phyloP scores from a whole-genome alignment of 2,888 invertebrate species.

The Polydrusus pterygomalis region DNA sequence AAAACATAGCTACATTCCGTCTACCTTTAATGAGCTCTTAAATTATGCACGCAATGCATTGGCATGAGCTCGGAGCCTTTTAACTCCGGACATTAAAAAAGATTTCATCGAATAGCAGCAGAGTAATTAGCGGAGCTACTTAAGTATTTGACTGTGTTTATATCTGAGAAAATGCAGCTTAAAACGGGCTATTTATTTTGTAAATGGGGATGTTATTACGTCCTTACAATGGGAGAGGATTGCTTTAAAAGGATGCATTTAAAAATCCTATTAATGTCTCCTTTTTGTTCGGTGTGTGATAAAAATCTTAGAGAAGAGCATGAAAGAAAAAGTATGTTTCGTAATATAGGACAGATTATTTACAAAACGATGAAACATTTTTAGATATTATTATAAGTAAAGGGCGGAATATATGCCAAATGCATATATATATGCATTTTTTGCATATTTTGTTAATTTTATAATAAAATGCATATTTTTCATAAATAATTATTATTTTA shows the following conservation, averaged over 20 bases:
- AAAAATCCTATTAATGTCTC: slow-evolving; percentile 39
- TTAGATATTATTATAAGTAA: too few species aligned
- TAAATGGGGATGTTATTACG: slow-evolving; percentile 55
- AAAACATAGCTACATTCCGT: slow-evolving; percentile 44
- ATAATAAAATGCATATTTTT: too few species aligned
- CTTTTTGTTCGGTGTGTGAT: background rate
- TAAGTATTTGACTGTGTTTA: slow-evolving; percentile 62
- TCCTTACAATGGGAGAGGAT: slow-evolving; percentile 48
- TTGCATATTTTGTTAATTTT: too few species aligned
- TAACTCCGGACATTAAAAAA: slow-evolving; percentile 62
- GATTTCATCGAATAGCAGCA: slow-evolving; percentile 67
- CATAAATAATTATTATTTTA: too few species aligned
- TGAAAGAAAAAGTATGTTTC: too few species aligned
- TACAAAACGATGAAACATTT: too few species aligned
- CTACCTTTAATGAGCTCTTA: slow-evolving; percentile 47
- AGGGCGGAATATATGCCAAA: too few species aligned
- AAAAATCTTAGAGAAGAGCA: too few species aligned
- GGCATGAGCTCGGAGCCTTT: slow-evolving; percentile 23
- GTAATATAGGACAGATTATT: too few species aligned
- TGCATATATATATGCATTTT: too few species aligned
- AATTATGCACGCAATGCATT: slow-evolving; percentile 49
- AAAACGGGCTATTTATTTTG: slow-evolving; percentile 52
- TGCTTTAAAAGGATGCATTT: slow-evolving; percentile 46
- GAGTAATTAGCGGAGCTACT: slow-evolving; percentile 65
- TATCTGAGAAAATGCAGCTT: slow-evolving; percentile 56